Conservation (phyloP, 2,113 vertebrate species). For the Hydropotes inermis region DNA sequence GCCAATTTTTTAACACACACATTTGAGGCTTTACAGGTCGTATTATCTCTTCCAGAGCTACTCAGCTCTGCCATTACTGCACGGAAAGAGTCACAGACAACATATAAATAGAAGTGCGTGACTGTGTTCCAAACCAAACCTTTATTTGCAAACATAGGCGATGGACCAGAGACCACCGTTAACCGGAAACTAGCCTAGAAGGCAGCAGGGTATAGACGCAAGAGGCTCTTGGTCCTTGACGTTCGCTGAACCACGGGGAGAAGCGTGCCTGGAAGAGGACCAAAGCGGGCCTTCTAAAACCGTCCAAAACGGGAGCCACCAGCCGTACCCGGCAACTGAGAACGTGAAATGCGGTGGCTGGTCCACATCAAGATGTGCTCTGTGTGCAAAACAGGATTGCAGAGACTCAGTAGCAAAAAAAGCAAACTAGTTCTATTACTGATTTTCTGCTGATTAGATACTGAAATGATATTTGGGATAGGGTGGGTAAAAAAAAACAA, state of each 20-base stretch:
- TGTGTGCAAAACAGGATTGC: neutral
- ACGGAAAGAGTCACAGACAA: neutral
- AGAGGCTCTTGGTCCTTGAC: neutral
- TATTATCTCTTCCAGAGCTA: neutral
- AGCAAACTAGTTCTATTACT: neutral
- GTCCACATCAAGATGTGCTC: neutral
- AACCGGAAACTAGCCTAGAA: neutral
- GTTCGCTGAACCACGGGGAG: neutral
- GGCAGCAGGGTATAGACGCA: neutral
- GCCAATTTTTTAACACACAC: neutral
- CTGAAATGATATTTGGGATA: neutral
- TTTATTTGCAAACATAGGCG: neutral
- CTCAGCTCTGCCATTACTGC: neutral
- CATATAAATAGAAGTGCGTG: neutral
- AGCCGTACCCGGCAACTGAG: fast-evolving
- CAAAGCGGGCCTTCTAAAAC: neutral
- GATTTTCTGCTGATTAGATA: neutral
- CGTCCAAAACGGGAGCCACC: neutral
- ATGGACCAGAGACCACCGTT: neutral
- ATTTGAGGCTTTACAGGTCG: neutral
- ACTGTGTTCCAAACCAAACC: neutral
- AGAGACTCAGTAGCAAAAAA: neutral
- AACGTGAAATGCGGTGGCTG: neutral
- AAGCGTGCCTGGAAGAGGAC: neutral
- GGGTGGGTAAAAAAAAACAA: neutral